phyloP scores from a whole-genome alignment of 2,113 vertebrate genomes.

The Podiceps cristatus region DNA sequence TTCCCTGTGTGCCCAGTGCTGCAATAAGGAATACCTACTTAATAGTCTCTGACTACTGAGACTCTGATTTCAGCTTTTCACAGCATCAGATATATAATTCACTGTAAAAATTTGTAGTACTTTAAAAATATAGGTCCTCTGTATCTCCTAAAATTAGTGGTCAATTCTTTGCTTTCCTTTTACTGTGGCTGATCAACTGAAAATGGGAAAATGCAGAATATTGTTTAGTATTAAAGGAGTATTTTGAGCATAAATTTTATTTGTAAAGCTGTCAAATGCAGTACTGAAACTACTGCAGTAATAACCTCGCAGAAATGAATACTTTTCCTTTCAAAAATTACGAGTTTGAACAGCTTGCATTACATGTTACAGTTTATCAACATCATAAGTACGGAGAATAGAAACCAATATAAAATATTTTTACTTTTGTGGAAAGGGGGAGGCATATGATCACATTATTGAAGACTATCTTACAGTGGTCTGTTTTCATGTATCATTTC shows the following conservation, averaged over 20 bases:
- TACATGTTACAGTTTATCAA: background rate
- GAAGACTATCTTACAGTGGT: background rate
- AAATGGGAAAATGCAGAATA: background rate
- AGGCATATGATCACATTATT: background rate
- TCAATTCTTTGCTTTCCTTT: background rate
- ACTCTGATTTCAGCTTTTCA: too few relatives aligned
- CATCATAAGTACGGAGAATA: background rate
- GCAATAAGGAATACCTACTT: too few relatives aligned
- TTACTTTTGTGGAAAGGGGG: background rate
- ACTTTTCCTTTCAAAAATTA: background rate
- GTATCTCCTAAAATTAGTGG: background rate
- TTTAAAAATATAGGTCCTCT: rapidly evolving
- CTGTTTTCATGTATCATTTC: background rate
- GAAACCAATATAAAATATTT: background rate
- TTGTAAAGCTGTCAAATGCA: background rate
- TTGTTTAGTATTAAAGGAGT: background rate
- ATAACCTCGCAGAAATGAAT: background rate
- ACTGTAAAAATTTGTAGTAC: background rate
- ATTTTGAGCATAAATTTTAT: background rate
- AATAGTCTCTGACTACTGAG: too few relatives aligned
- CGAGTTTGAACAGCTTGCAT: background rate
- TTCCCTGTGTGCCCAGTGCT: too few relatives aligned
- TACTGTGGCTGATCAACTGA: background rate
- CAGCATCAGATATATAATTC: background rate
- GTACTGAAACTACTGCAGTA: background rate